Evolutionary conservation across 2,797 vertebrate species (phyloP).

Genomic region (Orestias chungarensis): DNA sequence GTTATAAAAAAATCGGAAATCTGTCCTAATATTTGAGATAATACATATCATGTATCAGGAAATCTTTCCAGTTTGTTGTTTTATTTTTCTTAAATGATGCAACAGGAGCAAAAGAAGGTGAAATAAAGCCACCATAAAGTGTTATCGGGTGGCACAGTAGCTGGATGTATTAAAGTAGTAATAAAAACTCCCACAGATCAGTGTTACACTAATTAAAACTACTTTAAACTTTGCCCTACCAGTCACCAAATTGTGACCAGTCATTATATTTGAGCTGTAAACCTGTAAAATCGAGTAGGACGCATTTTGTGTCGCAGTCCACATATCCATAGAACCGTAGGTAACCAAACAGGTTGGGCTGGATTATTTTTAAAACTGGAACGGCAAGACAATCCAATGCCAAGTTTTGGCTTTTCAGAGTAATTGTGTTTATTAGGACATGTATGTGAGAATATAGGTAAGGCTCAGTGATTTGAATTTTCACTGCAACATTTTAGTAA

Average conservation of each 20-base stretch:
- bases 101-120: not conserved
- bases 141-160: constrained; percentile 18
- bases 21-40: no score
- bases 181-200: not conserved
- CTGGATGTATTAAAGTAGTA: constrained; percentile 1
- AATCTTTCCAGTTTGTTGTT: not conserved
- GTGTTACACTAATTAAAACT: not conserved
- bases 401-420: not conserved
- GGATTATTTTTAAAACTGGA: constrained; percentile 36
- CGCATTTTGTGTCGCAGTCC: not conserved
- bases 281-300: not conserved
- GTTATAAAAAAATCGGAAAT: no score
- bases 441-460: not conserved
- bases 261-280: not conserved
- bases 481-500: not conserved
- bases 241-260: not conserved
- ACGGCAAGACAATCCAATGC: constrained; percentile 8
- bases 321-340: not conserved
- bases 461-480: not conserved
- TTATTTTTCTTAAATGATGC: not conserved
- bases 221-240: not conserved
- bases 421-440: not conserved
- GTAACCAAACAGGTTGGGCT: constrained; percentile 43
- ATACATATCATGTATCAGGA: no score
- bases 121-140: constrained; percentile 19